Evolutionary conservation across 2,888 invertebrate genomes (phyloP).

Genomic region (Ichneumoninae sp.): DNA sequence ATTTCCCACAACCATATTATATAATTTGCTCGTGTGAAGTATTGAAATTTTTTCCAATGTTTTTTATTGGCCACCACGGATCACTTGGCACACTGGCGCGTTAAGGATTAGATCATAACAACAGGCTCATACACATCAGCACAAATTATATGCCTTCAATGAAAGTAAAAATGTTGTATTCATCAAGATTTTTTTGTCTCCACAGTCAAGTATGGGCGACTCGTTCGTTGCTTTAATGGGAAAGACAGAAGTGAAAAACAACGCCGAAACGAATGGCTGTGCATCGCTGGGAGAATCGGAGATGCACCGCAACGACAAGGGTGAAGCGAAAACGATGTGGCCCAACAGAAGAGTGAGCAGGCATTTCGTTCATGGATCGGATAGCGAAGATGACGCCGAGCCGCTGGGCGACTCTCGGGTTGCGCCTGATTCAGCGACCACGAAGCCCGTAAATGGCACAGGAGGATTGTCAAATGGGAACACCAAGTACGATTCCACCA

Average conservation of each 20-base stretch:
- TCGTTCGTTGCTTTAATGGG: background rate
- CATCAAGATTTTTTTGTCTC: background rate
- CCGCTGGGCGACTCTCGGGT: slow-evolving; percentile 11
- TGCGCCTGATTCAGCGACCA: background rate
- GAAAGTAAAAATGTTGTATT: too few relatives aligned
- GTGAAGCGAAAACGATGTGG: slow-evolving; percentile 4
- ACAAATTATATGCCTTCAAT: background rate
- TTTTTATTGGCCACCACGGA: too few relatives aligned
- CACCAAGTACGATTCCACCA: background rate
- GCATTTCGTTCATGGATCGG: slow-evolving; percentile 66
- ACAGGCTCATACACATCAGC: too few relatives aligned
- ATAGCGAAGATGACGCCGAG: slow-evolving; percentile 68
- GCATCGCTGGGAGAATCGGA: background rate
- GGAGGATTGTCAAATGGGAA: background rate
- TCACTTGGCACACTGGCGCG: too few relatives aligned
- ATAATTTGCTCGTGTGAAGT: too few relatives aligned
- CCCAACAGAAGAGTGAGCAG: slow-evolving; percentile 36
- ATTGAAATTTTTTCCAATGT: too few relatives aligned
- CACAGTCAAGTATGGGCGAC: background rate
- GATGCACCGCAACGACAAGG: background rate
- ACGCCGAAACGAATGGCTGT: background rate
- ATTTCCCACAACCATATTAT: too few relatives aligned
- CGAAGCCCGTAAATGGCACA: background rate
- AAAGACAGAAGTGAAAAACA: background rate
- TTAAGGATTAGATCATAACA: too few relatives aligned